Conservation (phyloP, 2,888 invertebrate genomes). For the Drosophila borborema region DNA sequence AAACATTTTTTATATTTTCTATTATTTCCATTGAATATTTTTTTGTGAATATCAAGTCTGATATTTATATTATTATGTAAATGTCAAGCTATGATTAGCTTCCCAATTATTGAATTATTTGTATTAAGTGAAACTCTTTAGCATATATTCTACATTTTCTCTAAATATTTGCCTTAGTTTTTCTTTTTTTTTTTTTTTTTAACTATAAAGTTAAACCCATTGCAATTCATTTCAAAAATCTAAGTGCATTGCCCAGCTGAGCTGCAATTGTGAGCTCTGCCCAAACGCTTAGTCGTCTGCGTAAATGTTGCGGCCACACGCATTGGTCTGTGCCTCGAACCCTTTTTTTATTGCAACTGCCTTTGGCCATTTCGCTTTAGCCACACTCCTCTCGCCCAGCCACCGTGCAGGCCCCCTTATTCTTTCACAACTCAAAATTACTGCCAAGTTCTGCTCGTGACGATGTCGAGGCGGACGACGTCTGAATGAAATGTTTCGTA, state of each 20-base stretch:
- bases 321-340: conserved; percentile 43
- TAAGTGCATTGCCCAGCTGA: conserved; percentile 33
- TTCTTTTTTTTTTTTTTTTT: not conserved
- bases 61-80: not conserved
- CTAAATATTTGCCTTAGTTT: not conserved
- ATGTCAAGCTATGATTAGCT: not conserved
- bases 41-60: too few relatives aligned
- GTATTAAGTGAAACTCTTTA: not conserved
- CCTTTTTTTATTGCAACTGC: not conserved
- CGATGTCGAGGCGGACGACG: conserved; percentile 57
- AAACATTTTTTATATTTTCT: too few relatives aligned
- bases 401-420: not conserved
- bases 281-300: conserved; percentile 42
- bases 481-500: conserved; percentile 72
- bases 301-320: conserved; percentile 70
- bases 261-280: conserved; percentile 29
- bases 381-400: not conserved
- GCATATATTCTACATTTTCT: not conserved
- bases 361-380: not conserved
- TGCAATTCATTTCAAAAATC: not conserved
- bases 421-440: conserved; percentile 70
- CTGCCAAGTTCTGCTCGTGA: conserved; percentile 75
- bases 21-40: too few relatives aligned
- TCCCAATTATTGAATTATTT: not conserved
- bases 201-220: not conserved